These are phyloP conservation scores for Xerus inauris DNA, from an alignment of 2,113 vertebrate species.

Conservation along the genomic window DNA sequence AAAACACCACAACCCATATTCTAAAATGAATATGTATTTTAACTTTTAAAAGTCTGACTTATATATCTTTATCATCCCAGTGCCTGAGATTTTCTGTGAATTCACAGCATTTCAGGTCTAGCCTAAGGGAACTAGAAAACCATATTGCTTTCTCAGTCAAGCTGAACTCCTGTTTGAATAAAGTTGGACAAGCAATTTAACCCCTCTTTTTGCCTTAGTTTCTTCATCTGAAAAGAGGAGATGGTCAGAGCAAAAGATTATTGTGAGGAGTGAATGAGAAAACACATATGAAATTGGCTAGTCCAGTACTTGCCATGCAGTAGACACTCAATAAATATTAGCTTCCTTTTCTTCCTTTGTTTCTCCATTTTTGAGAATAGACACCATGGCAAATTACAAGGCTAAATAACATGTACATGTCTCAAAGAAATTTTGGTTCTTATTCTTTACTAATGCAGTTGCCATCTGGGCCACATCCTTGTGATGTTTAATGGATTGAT, in stretches of 20 bases:
- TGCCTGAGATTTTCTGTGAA: not conserved
- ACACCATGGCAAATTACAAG: not conserved
- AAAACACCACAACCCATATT: conserved; percentile 8
- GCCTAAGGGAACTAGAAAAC: not conserved
- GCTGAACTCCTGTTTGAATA: not conserved
- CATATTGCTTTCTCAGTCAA: not conserved
- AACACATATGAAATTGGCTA: not conserved
- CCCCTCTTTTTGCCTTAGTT: not conserved
- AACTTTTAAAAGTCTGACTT: not conserved
- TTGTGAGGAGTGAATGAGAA: not conserved
- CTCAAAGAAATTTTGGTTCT: not conserved
- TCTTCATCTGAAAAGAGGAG: not conserved
- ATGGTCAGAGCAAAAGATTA: not conserved
- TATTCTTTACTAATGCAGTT: not conserved
- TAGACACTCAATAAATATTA: not conserved
- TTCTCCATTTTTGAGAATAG: not conserved
- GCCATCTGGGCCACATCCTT: not conserved
- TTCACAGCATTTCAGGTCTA: not conserved
- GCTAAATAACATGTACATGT: not conserved
- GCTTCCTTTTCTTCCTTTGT: not conserved
- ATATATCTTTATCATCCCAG: not conserved
- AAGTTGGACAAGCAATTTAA: not conserved
- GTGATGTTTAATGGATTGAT: not conserved
- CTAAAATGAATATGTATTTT: not conserved
- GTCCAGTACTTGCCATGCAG: not conserved